phyloP scores from a whole-genome alignment of 2,888 invertebrate genomes.

The Volucella inanis region DNA sequence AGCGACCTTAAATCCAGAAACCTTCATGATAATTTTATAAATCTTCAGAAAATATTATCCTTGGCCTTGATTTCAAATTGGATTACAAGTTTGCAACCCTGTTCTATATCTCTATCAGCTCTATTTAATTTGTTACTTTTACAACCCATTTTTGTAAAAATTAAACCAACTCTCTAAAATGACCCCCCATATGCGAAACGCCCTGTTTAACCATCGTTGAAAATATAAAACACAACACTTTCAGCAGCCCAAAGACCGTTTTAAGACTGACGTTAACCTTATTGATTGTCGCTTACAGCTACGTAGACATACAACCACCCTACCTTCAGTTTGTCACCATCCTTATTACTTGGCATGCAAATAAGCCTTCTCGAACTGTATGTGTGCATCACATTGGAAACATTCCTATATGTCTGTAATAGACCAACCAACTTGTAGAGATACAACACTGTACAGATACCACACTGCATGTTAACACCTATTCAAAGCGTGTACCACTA shows the following conservation, averaged over 20 bases:
- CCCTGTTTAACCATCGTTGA: conserved; percentile 42
- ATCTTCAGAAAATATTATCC: no score
- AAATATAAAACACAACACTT: conserved; percentile 60
- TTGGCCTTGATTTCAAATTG: no score
- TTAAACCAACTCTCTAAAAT: not conserved
- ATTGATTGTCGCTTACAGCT: conserved; percentile 65
- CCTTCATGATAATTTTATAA: no score
- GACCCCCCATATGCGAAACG: conserved; percentile 20
- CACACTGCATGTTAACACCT: conserved; percentile 16
- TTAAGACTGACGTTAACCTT: conserved; percentile 55
- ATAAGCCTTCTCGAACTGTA: conserved; percentile 19
- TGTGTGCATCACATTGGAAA: conserved; percentile 38
- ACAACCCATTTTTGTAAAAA: no score
- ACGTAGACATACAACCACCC: conserved; percentile 52
- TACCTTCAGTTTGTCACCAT: conserved; percentile 50
- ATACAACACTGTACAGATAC: not conserved
- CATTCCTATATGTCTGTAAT: conserved; percentile 19
- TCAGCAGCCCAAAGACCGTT: conserved; percentile 48
- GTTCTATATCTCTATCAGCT: no score
- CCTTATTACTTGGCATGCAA: conserved; percentile 51
- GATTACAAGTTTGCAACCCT: no score
- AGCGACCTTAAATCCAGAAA: no score
- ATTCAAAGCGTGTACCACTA: conserved; percentile 26
- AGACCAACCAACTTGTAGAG: no score
- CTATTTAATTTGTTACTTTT: no score